Percentiles rank a stretch among this genome's conserved stretches.
Conservation (phyloP, 2,888 invertebrate genomes). For the Hoplodrina blanda region DNA sequence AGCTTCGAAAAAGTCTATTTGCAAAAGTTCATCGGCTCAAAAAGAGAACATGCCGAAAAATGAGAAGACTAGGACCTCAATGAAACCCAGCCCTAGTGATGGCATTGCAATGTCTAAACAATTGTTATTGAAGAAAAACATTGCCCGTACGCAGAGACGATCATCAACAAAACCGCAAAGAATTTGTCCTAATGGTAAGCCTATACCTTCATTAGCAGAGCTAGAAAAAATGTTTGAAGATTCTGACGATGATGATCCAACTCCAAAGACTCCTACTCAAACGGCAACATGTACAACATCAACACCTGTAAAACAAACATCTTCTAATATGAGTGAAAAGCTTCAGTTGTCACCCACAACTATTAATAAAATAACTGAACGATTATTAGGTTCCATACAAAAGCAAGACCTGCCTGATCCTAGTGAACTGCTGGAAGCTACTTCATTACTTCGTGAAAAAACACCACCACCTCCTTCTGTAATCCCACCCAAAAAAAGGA, state of each 20-base stretch:
- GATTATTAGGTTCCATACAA: constrained; percentile 38
- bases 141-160: background rate
- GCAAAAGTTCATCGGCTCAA: constrained; percentile 29
- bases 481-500: constrained; percentile 65
- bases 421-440: constrained; percentile 42
- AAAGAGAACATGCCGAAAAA: constrained; percentile 58
- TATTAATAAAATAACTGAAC: constrained; percentile 41
- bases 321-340: background rate
- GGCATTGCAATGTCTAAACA: constrained; percentile 56
- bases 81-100: constrained; percentile 23
- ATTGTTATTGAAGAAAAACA: constrained; percentile 43
- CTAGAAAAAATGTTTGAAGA: constrained; percentile 71
- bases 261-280: background rate
- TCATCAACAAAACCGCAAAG: constrained; percentile 31
- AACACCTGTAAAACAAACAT: constrained; percentile 12
- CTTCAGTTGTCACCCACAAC: constrained; percentile 35
- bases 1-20: constrained; percentile 1
- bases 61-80: constrained; percentile 15
- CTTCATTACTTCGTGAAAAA: constrained; percentile 14
- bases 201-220: constrained; percentile 71
- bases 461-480: constrained; percentile 51
- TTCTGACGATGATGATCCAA: constrained; percentile 62
- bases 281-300: constrained; percentile 12
- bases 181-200: constrained; percentile 66
- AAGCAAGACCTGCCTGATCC: constrained; percentile 36